Base-by-base conservation (phyloP, 2,797 vertebrate genomes). In the Gymnothorax javanicus region DNA sequence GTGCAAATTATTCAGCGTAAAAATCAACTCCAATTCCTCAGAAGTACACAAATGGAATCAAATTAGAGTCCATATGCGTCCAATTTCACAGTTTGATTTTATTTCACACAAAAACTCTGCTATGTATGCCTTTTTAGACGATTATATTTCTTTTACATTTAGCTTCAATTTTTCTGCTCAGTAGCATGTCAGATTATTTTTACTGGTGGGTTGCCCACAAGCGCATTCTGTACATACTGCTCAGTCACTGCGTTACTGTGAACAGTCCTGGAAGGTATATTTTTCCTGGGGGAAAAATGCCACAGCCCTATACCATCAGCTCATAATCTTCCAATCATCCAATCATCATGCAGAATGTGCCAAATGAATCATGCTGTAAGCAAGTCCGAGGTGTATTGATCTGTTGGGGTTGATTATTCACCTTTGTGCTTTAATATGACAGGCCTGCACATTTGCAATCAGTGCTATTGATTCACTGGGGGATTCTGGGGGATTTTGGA, bases 311-410 rank as follows among this genome's bases (percentile, higher is more conserved):
- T 9, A 20, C 33, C 43, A 7, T 79, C 75, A 54, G 75, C 43
- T 2, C 15, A 15, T 79, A 79, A 79, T 79, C 75, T 20, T 79
- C 33, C 75, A 52, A 79, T 79, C 75, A 52, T 79, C 75, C 75
- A 52, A 79, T 79, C 75, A 52, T 79, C 75, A 79, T 50, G 1
- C 17, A 43, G 75, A 79, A 23, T 52, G 33, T 13, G 2, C 12
- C 50, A 52, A 20, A 79, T 79, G 4, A 52, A 79, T 79, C 75
- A 79, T 8, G 33, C 75, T 50, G 9, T 54, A 79, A 17, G 75
- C 75, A 52, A 79, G 23, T 43, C 75, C 52, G 75, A 79, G 9
- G n/a, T 7, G 15, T 79, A 79, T 52, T 52, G 75, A 79, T 52
- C 75, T 20, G 17, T 54, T 52, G 75, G 33, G 33, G 33, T 17